Base-by-base conservation (phyloP, 1,140 invertebrate genomes). In the Temnothorax longispinosus region DNA sequence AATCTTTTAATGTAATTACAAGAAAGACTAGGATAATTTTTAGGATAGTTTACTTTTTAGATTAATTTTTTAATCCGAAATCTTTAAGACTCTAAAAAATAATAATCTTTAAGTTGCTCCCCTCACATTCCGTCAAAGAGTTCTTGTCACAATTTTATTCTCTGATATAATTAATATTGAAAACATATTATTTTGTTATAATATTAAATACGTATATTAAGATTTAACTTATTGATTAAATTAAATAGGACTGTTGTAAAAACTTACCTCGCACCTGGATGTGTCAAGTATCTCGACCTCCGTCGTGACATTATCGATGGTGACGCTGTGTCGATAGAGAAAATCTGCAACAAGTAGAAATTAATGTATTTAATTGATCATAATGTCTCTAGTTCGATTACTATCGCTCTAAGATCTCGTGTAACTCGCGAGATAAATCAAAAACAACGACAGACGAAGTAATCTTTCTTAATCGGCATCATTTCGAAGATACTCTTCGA, bases 261-360 rank as follows among this genome's bases (percentile, higher is more conserved):
- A 81, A 96, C 96, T 97, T 96, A 98, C 97, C 95, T 97, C 97
- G 95, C 97, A 97, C 93, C 97, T 97, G 84, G 97, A 98, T 67
- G 97, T 97, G 94, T 98, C 98, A 91, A 98, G 94, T 91, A 98
- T 98, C 96, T 98, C 97, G 58, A 98, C 97, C 95, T 98, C 97
- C 35, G 97, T 98, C 35, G 96, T 96, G 80, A 96, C 96, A 90
- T 97, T 97, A 94, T 98, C 97, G 91, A 98, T 97, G 65, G 96
- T 97, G 67, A 98, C 96, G 92, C 96, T 96, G 91, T 98, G 97
- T 90, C 97, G 96, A 95, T 98, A 98, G 62, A 98, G 96, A 91
- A 98, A 97, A 96, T 98, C 97, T 98, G 96, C 87, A 97, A 97
- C 89, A 92, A 90, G 95, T 92, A 92, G 89, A 92, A 38, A 80